Evolutionary conservation across 2,888 invertebrate species (phyloP), one percentile per base, ranked within the genome.

Genomic region (Tanypteryx hageni): DNA sequence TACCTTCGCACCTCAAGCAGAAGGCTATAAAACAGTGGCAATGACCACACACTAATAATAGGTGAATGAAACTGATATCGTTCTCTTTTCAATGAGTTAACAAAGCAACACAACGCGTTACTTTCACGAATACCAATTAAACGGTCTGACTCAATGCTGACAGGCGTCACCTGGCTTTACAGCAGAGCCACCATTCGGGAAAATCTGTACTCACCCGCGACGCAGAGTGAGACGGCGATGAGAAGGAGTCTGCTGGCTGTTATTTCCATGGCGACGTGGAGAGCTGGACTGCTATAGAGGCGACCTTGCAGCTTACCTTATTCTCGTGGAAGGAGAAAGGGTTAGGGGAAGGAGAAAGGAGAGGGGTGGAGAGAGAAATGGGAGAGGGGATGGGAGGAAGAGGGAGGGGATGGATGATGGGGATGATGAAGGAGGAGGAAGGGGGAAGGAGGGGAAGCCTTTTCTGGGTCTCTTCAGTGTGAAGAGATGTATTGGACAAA

Each of bases 261-360:
- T 44, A 89, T 89, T 68, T 31, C 89, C 64, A 64, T 89, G 83
- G 56, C 83, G 83, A 44, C 83, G 89, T 61, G n/a, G 89, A 89
- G 89, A 89, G 31, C 64, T 89, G 89, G 89, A 89, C 89, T 89
- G 89, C 89, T 68, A 68, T 68, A 68, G 89, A 44, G 27, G 64
- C 89, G 89, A 89, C 89, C 89, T 89, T 89, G 89, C 64, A 64
- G 89, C 89, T 89, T 64, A 68, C 89, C 89, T 89, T 89, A 89
- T 89, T 64, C 64, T n/a, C 44, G 89, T 44, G 83, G n/a, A 56
- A 57, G 83, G 83, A 44, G 56, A n/a, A 18, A 44, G n/a, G 83
- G 83, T n/a, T 31, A 44, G 44, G 44, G 64, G 27, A 64, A n/a
- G 44, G 22, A 27, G 76, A 64, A n/a, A 18, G 56, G 83, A 27